Evolutionary conservation across 53 echinoderm and acorn worm genomes (phyloP), one percentile per base, ranked within the genome.

Genomic region (Mesocentrotus franciscanus): DNA sequence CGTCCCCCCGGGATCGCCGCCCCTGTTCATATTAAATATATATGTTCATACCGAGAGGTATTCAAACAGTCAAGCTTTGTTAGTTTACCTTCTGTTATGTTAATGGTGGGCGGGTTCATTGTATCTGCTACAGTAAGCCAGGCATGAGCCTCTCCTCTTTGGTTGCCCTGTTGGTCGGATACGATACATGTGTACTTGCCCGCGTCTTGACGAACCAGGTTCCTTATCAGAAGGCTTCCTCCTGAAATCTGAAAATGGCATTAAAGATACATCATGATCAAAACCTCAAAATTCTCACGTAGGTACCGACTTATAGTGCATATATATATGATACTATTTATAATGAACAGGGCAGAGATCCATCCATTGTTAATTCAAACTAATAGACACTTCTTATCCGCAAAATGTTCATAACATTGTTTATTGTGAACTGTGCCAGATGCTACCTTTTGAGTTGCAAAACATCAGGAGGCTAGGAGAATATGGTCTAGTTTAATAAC

Each of bases 151-250:
- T 90, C 61, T 22, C 94, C 97, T 14, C 96, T 84, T 30, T 85
- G 84, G 60, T 94, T 96, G 26, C 60, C 92, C 36, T 39, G 30
- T 56, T 92, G 78, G 49, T 64, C 78, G 16, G 68, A 92, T 0
- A 95, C 96, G 20, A 95, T 68, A 39, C 98, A 98, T 13, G 97
- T 95, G 93, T 98, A 98, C 85, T 59, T 60, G 30, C 98, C 98
- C 34, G 85, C 22, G 93, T 98, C 95, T 39, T 17, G 11, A 18
- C 56, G 35, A 24, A 92, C 96, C 20, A 94, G 93, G 42, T 95
- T 90, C 56, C 90, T 35, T 61, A 98, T 72, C 34, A 97, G 16
- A 20, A 97, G 90, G 57, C 95, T 92, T 33, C 93, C 96, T 39
- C 76, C 94, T 56, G 95, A 79, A 10, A 79, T 59, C 96, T 96